Conservation (phyloP, 2,888 invertebrate genomes). For the Caradrina clavipalpis region DNA sequence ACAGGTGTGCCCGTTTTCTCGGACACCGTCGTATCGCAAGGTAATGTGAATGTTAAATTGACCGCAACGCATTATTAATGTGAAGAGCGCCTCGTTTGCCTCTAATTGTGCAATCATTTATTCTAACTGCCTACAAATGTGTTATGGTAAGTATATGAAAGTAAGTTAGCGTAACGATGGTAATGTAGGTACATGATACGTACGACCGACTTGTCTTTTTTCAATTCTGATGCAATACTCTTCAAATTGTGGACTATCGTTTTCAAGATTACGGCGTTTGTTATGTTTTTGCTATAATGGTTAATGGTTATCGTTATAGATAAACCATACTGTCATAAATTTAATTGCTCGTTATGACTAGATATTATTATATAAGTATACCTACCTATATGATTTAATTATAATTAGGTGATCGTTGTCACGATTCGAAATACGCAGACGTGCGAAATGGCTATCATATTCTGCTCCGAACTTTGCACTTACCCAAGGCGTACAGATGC, state of each 20-base stretch:
- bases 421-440: neutral
- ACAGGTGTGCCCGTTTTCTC: constrained; percentile 70
- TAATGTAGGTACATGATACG: constrained; percentile 50
- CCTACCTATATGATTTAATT: constrained; percentile 16
- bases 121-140: constrained; percentile 69
- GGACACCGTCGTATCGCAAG: constrained; percentile 62
- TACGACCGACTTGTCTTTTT: constrained; percentile 37
- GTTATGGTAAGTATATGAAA: constrained; percentile 64
- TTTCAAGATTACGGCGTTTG: constrained; percentile 30
- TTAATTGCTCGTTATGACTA: constrained; percentile 37
- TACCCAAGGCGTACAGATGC: neutral
- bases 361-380: constrained; percentile 12
- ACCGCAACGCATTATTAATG: constrained; percentile 75
- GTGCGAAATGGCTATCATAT: neutral
- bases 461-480: constrained; percentile 6
- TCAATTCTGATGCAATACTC: constrained; percentile 42
- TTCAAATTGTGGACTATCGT: constrained; percentile 39
- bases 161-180: constrained; percentile 67
- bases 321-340: constrained; percentile 41
- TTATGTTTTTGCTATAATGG: constrained; percentile 22
- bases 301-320: constrained; percentile 44
- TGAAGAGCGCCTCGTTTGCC: constrained; percentile 73
- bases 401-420: constrained; percentile 24
- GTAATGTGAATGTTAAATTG: constrained; percentile 78
- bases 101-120: constrained; percentile 73